These are phyloP conservation scores for Siderastrea siderea DNA, from an alignment of 92 coral and sea anemone genomes.

Conservation along the genomic window DNA sequence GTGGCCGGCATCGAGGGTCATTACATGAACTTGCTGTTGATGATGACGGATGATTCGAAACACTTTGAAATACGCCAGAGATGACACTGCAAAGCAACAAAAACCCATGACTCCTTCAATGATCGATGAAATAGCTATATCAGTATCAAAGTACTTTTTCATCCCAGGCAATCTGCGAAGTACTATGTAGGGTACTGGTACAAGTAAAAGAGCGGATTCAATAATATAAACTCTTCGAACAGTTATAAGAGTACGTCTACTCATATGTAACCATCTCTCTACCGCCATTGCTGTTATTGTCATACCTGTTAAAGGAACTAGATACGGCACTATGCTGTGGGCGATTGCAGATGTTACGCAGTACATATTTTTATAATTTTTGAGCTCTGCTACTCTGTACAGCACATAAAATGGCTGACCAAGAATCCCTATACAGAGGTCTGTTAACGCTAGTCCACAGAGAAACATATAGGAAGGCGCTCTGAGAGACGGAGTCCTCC, in stretches of 20 bases:
- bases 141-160: neutral
- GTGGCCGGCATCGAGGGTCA: neutral
- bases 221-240: neutral
- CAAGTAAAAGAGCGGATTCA: neutral
- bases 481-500: slow-evolving; percentile 11
- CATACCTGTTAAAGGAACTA: neutral
- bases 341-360: neutral
- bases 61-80: slow-evolving; percentile 22
- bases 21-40: slow-evolving; percentile 10
- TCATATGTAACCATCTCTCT: slow-evolving; percentile 20
- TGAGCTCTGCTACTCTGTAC: neutral
- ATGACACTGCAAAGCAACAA: neutral
- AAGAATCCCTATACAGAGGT: slow-evolving; percentile 18
- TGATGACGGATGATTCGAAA: slow-evolving; percentile 6
- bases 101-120: neutral
- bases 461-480: slow-evolving; percentile 15
- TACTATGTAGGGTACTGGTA: slow-evolving; percentile 9
- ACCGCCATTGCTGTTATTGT: slow-evolving; percentile 1
- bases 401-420: slow-evolving; percentile 35
- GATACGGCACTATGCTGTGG: neutral
- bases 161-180: slow-evolving; percentile 5
- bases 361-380: neutral
- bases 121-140: neutral
- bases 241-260: slow-evolving; percentile 1
- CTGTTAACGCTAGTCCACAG: no score